These are phyloP conservation scores for Meleagris gallopavo DNA, from an alignment of 2,113 vertebrate genomes.

Conservation along the genomic window DNA sequence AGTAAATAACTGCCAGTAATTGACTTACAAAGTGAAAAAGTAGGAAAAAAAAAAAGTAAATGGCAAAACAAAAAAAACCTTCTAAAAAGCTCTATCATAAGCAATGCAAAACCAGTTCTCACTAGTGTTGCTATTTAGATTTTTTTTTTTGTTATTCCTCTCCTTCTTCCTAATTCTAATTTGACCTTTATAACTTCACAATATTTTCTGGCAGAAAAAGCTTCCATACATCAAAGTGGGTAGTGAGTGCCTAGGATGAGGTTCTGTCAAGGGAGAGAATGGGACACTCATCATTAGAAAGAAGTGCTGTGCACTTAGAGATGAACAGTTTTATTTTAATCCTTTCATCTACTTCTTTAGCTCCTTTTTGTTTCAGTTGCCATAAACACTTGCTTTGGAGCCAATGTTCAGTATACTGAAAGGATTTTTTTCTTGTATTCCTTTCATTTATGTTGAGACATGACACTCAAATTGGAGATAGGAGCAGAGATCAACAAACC, in stretches of 20 bases:
- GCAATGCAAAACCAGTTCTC: background rate
- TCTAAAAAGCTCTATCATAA: background rate
- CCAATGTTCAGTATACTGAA: conserved; percentile 23
- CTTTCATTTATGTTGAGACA: conserved; percentile 74
- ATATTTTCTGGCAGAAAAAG: conserved; percentile 41
- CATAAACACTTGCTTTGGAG: conserved; percentile 54
- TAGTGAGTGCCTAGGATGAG: conserved; percentile 22
- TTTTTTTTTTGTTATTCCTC: background rate
- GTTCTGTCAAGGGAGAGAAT: conserved; percentile 33
- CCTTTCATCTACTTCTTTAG: conserved; percentile 60
- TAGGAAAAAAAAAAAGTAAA: background rate
- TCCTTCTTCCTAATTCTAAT: conserved; percentile 24
- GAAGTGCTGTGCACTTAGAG: conserved; percentile 35
- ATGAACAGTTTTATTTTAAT: conserved; percentile 65
- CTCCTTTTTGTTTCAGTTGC: conserved; percentile 61
- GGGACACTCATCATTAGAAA: background rate
- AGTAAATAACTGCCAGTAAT: background rate
- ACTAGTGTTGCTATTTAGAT: background rate
- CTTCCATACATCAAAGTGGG: conserved; percentile 31
- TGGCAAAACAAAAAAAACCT: background rate
- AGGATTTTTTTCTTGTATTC: conserved; percentile 35
- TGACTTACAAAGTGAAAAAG: background rate
- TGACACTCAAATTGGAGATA: conserved; percentile 80
- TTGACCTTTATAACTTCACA: conserved; percentile 37
- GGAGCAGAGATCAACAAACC: conserved; percentile 82